Evolutionary conservation across 2,888 invertebrate species (phyloP).

Genomic region (Tetranychus truncatus): DNA sequence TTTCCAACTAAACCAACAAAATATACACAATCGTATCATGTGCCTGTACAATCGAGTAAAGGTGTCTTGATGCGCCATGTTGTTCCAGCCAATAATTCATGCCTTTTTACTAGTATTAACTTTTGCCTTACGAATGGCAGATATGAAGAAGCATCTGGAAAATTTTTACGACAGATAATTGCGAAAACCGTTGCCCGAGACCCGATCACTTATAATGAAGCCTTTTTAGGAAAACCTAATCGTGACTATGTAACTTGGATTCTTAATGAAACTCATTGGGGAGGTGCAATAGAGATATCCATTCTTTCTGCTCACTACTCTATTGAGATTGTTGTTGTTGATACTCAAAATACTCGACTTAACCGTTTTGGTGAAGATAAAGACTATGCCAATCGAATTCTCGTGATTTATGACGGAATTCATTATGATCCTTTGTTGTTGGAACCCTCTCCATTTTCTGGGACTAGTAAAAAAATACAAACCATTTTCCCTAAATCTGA

Average conservation of each 20-base stretch:
- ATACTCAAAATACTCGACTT: constrained; percentile 70
- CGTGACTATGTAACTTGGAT: constrained; percentile 79
- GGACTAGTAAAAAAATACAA: constrained; percentile 39
- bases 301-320: constrained; percentile 66
- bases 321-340: constrained; percentile 79
- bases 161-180: constrained; percentile 64
- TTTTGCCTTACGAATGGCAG: constrained; percentile 43
- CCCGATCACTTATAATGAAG: constrained; percentile 58
- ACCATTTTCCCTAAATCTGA: constrained; percentile 64
- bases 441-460: constrained; percentile 46
- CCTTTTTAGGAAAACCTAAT: constrained; percentile 48
- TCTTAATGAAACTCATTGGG: constrained; percentile 69
- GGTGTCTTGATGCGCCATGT: constrained; percentile 59
- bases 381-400: constrained; percentile 59
- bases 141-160: constrained; percentile 52
- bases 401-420: constrained; percentile 80
- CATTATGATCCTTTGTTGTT: constrained; percentile 85
- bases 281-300: constrained; percentile 83
- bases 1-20: neutral
- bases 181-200: constrained; percentile 62
- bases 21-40: neutral
- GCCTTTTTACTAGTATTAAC: constrained; percentile 75
- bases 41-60: neutral
- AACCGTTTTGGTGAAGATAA: constrained; percentile 81
- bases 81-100: constrained; percentile 89